Evolutionary conservation across 2,113 vertebrate genomes (phyloP).

Genomic region (Ondatra zibethicus): DNA sequence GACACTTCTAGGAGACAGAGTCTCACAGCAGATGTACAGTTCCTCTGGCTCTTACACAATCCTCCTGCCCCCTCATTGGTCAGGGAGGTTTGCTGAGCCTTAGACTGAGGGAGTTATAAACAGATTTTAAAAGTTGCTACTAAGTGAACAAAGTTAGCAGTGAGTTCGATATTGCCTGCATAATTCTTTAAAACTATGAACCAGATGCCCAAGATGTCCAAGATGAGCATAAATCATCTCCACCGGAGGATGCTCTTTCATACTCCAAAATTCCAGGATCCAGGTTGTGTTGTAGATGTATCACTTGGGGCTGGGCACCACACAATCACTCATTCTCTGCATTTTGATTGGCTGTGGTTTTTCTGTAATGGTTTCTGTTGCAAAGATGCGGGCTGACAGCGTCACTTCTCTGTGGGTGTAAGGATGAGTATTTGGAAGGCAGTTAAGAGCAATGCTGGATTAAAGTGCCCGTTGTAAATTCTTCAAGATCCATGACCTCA

Average conservation of each 20-base stretch:
- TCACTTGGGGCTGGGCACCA: neutral
- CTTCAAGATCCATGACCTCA: neutral
- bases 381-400: neutral
- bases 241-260: constrained; percentile 96
- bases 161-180: constrained; percentile 32
- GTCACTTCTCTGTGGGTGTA: neutral
- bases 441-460: neutral
- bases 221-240: constrained; percentile 97
- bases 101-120: neutral
- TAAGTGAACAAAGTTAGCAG: neutral
- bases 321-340: neutral
- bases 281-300: constrained; percentile 82
- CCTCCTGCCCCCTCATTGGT: neutral
- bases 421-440: neutral
- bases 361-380: neutral
- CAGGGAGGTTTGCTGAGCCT: neutral
- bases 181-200: constrained; percentile 88
- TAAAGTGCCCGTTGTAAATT: neutral
- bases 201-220: constrained; percentile 97
- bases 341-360: neutral
- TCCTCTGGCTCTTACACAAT: neutral
- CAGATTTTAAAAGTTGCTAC: neutral
- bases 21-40: neutral
- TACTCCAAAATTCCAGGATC: constrained; percentile 97
- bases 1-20: neutral